phyloP scores from a whole-genome alignment of 1,140 invertebrate genomes.

The Pogonomyrmex barbatus region DNA sequence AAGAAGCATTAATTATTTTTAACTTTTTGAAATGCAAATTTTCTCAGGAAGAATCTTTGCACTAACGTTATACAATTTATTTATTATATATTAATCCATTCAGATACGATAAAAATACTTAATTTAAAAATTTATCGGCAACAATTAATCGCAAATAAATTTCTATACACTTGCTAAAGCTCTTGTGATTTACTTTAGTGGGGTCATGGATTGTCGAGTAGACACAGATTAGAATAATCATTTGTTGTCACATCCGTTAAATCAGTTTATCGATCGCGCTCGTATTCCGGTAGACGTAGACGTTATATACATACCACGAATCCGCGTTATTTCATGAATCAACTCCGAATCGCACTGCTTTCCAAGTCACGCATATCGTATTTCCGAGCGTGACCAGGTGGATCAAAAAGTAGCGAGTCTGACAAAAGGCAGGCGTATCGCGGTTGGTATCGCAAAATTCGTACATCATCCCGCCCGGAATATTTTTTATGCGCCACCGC shows the following conservation, averaged over 20 bases:
- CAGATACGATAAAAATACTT: not conserved
- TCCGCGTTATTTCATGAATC: slow-evolving; percentile 69
- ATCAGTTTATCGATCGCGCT: slow-evolving; percentile 6
- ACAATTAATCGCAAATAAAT: not conserved
- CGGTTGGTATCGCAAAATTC: slow-evolving; percentile 46
- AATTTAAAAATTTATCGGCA: slow-evolving; percentile 16
- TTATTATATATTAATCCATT: not conserved
- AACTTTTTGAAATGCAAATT: not conserved
- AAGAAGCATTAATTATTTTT: not conserved
- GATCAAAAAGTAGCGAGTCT: slow-evolving; percentile 53
- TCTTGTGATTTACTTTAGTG: not conserved
- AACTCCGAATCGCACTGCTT: slow-evolving; percentile 64
- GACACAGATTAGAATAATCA: not conserved
- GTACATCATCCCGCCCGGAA: slow-evolving; percentile 13
- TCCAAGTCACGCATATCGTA: slow-evolving; percentile 73
- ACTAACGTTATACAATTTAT: not conserved
- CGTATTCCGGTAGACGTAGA: slow-evolving; percentile 51
- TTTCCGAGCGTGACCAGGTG: slow-evolving; percentile 71
- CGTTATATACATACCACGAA: slow-evolving; percentile 35
- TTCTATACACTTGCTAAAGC: not conserved
- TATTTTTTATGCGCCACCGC: slow-evolving; percentile 22
- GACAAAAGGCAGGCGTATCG: slow-evolving; percentile 44
- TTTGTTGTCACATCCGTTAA: not conserved
- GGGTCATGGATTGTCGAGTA: not conserved
- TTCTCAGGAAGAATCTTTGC: not conserved